Evolutionary conservation across 2,113 vertebrate genomes (phyloP), one percentile per base, ranked within the genome.

Genomic region (Rynchops niger): DNA sequence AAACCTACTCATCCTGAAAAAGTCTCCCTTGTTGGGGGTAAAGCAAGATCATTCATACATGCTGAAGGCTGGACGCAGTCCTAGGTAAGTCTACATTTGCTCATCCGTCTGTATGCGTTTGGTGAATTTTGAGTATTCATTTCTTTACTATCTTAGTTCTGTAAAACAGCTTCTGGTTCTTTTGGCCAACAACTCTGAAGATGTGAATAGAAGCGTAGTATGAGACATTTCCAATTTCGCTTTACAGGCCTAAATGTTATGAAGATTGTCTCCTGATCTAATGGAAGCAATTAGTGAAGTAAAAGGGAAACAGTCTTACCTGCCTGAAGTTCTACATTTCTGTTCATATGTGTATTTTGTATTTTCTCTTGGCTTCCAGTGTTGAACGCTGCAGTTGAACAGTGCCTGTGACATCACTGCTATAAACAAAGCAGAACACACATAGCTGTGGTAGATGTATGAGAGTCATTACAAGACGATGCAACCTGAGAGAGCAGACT

Each of bases 331-430:
- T 32, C 49, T 30, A 14, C 11, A 5, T 73, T 67, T 70, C 26
- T 53, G 15, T 45, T 82, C 67, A 23, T 15, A 7, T 38, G 56
- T 50, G 47, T 26, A n/a, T 69, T 91, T 72, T 69, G 21, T 25
- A 0, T 59, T 70, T 89, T 49, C 23, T 61, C 21, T 59, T 50
- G 49, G 9, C 21, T 76, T 15, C 8, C 43, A 38, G 49, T 6
- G 34, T 15, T 50, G 45, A 55, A 8, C 11, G 38, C 22, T 83
- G 61, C 66, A 59, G 38, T 34, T 52, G 27, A 65, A 43, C 20
- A 15, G 32, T 4, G 47, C 6, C 30, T 66, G 17, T 61, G 56
- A 65, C 34, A 43, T 19, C 2, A 0, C 43, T 6, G 1, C 6
- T 36, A 53, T 40, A 53, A 70, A 12, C 9, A 89, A 76, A 91